A percentile compares a stretch with the other conserved stretches of the same genome.
Evolutionary conservation across 2,797 vertebrate genomes (phyloP).

Genomic region (Mionectes olivaceus): DNA sequence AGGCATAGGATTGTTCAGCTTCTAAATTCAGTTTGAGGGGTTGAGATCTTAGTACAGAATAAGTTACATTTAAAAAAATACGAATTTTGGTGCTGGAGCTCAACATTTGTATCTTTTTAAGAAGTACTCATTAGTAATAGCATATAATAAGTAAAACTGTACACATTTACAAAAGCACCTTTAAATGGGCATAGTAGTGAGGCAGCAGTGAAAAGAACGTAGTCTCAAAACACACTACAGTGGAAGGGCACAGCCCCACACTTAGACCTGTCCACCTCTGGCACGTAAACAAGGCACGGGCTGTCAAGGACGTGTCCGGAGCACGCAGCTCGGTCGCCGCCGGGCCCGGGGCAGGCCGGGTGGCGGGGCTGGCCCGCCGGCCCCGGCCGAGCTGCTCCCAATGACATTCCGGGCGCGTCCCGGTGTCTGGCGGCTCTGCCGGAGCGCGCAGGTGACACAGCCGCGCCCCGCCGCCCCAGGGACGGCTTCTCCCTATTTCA

Average conservation of each 20-base stretch:
- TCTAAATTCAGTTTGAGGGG: background rate
- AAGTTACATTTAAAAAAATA: background rate
- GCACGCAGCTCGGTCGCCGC: background rate
- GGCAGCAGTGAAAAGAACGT: background rate
- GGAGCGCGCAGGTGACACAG: background rate
- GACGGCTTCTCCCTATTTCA: background rate
- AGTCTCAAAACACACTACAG: fast-evolving
- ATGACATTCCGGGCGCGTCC: background rate
- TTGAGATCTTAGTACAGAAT: background rate
- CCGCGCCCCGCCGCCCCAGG: background rate
- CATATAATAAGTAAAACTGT: background rate
- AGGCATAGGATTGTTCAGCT: background rate
- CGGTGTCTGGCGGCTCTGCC: background rate
- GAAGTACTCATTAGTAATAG: background rate
- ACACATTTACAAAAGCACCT: background rate
- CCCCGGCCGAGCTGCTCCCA: background rate
- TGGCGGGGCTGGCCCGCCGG: background rate
- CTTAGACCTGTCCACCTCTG: too few species aligned
- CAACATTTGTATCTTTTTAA: background rate
- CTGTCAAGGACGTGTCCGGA: background rate
- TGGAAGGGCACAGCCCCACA: fast-evolving
- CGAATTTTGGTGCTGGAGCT: background rate
- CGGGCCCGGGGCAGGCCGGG: background rate
- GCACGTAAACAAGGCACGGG: background rate
- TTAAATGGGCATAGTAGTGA: background rate